phyloP scores from a whole-genome alignment of 2,797 vertebrate genomes.

The Danio aesculapii region DNA sequence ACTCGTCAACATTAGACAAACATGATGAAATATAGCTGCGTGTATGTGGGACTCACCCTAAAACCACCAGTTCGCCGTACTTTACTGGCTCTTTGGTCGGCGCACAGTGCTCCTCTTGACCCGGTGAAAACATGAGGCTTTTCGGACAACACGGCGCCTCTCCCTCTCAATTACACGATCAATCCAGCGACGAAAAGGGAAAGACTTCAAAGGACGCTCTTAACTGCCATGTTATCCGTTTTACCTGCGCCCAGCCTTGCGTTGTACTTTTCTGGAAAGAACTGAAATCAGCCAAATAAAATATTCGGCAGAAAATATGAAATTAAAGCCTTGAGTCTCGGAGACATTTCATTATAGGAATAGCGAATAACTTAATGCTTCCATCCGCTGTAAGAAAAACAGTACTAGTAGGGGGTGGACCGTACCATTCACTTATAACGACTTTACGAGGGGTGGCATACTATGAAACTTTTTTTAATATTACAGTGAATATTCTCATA shows the following conservation, averaged over 20 bases:
- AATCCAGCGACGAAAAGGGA: conserved; percentile 61
- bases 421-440: conserved; percentile 75
- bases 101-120: conserved; percentile 91
- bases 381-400: conserved; percentile 79
- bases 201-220: conserved; percentile 66
- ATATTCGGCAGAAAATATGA: background rate
- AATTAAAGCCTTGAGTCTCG: background rate
- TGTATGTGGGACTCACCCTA: conserved; percentile 86
- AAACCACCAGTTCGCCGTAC: conserved; percentile 95
- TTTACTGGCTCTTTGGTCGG: conserved; percentile 93
- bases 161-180: conserved; percentile 54
- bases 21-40: background rate
- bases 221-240: conserved; percentile 65
- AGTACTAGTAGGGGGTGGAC: conserved; percentile 76
- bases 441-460: conserved; percentile 66
- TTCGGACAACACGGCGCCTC: conserved; percentile 65
- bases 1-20: conserved; percentile 1
- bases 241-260: conserved; percentile 19
- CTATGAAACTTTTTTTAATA: background rate
- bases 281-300: background rate
- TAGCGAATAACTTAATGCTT: conserved; percentile 73
- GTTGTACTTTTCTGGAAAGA: conserved; percentile 2
- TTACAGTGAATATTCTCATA: background rate
- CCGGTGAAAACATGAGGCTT: conserved; percentile 92
- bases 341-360: conserved; percentile 13